Percentiles rank a stretch among this genome's conserved stretches.
phyloP scores from a whole-genome alignment of 2,797 vertebrate genomes.

The Pteronotus mesoamericanus region DNA sequence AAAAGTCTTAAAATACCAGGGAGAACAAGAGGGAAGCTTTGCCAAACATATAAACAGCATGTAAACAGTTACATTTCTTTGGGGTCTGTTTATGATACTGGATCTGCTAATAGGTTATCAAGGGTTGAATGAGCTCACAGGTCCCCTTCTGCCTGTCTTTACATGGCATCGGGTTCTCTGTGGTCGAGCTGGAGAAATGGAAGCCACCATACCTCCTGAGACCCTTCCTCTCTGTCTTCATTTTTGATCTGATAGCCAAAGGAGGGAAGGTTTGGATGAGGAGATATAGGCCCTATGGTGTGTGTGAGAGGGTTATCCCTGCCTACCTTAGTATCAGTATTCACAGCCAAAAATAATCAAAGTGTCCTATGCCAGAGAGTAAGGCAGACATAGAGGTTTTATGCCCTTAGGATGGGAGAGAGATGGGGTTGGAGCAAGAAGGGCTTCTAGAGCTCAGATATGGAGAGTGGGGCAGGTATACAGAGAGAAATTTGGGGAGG shows the following conservation, averaged over 20 bases:
- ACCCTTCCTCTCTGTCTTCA: background rate
- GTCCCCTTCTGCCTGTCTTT: background rate
- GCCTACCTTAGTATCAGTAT: background rate
- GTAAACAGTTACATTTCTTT: background rate
- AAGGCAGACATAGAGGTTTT: background rate
- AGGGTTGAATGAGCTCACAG: background rate
- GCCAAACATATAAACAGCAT: background rate
- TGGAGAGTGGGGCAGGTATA: no score
- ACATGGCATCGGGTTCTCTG: fast-evolving
- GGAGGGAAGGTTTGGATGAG: no score
- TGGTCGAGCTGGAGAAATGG: background rate
- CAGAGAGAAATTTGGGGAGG: background rate
- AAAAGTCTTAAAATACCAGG: background rate
- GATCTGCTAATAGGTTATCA: background rate
- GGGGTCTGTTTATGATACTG: background rate
- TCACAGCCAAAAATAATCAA: background rate
- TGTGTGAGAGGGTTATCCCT: background rate
- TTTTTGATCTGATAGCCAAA: background rate
- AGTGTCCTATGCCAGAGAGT: background rate
- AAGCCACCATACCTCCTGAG: background rate
- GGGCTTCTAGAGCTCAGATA: background rate
- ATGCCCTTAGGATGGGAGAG: background rate
- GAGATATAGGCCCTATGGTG: background rate
- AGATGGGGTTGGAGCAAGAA: background rate
- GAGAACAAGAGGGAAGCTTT: background rate